phyloP scores from a whole-genome alignment of 1,140 invertebrate genomes.

The Dendrolimus punctatus region DNA sequence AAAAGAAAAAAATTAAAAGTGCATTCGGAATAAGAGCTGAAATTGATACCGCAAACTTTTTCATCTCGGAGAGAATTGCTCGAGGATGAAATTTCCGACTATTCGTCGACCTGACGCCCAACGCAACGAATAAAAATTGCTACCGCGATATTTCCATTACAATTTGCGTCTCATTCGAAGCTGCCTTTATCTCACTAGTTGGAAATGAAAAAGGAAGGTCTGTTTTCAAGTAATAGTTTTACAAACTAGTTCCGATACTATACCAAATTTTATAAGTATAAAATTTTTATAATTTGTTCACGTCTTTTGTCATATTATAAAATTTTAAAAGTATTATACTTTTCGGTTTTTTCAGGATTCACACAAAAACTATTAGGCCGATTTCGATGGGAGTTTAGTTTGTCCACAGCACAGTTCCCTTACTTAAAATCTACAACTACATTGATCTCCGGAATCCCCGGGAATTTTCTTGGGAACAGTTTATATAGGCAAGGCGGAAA shows the following conservation, averaged over 20 bases:
- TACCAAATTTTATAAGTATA: neutral
- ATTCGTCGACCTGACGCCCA: conserved; percentile 12
- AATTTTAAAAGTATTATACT: too few relatives aligned
- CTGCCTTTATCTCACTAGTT: conserved; percentile 17
- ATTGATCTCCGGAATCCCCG: too few relatives aligned
- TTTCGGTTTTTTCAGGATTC: too few relatives aligned
- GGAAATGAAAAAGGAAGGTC: conserved; percentile 12
- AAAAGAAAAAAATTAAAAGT: conserved; percentile 37
- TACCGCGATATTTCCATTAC: conserved; percentile 18
- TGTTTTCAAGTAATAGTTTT: conserved; percentile 3
- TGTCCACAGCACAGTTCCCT: too few relatives aligned
- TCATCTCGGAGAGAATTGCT: conserved; percentile 29
- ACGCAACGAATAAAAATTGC: conserved; percentile 22
- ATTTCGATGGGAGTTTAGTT: too few relatives aligned
- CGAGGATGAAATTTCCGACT: conserved; percentile 18
- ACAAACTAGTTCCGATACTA: neutral
- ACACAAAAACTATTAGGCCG: too few relatives aligned
- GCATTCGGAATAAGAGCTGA: conserved; percentile 38
- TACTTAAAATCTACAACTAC: too few relatives aligned
- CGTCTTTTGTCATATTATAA: too few relatives aligned
- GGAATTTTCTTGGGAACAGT: too few relatives aligned
- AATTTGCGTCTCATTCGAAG: conserved; percentile 17
- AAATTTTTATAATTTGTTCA: too few relatives aligned
- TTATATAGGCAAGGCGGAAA: too few relatives aligned
- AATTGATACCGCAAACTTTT: conserved; percentile 52